Conservation (phyloP, 2,113 vertebrate genomes). For the Symphodus melops region DNA sequence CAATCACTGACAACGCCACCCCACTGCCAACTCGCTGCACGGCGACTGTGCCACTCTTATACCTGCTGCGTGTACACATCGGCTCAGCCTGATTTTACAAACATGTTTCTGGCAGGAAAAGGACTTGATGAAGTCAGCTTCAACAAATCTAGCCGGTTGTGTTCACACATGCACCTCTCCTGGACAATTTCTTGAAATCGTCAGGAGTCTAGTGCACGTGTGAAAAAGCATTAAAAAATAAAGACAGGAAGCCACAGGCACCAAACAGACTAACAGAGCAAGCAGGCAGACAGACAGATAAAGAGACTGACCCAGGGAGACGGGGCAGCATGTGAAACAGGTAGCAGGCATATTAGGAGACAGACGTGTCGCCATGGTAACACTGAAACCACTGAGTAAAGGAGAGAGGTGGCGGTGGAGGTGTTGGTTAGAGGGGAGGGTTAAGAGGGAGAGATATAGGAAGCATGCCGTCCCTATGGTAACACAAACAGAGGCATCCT, state of each 20-base stretch:
- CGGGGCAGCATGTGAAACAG: constrained; percentile 69
- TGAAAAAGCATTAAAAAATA: constrained; percentile 19
- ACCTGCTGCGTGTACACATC: too few relatives aligned
- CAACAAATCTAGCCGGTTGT: too few relatives aligned
- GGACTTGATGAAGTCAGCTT: too few relatives aligned
- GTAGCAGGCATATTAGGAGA: constrained; percentile 72
- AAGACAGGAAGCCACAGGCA: constrained; percentile 36
- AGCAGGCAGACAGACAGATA: constrained; percentile 3
- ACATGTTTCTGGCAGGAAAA: too few relatives aligned
- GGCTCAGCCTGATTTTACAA: too few relatives aligned
- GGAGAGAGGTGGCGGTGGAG: constrained; percentile 31
- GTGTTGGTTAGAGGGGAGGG: constrained; percentile 25
- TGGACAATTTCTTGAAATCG: too few relatives aligned
- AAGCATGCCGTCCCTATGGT: constrained; percentile 83
- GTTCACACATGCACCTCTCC: too few relatives aligned
- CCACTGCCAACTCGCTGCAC: too few relatives aligned
- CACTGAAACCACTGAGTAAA: constrained; percentile 69
- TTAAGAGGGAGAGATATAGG: constrained; percentile 45
- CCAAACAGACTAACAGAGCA: neutral
- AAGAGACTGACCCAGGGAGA: constrained; percentile 58
- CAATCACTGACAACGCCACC: too few relatives aligned
- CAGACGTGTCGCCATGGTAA: constrained; percentile 79
- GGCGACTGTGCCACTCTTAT: too few relatives aligned
- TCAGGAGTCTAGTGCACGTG: too few relatives aligned
- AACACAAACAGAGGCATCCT: constrained; percentile 78